phyloP scores from a whole-genome alignment of 2,888 invertebrate genomes.

The Polylopha cassiicola region DNA sequence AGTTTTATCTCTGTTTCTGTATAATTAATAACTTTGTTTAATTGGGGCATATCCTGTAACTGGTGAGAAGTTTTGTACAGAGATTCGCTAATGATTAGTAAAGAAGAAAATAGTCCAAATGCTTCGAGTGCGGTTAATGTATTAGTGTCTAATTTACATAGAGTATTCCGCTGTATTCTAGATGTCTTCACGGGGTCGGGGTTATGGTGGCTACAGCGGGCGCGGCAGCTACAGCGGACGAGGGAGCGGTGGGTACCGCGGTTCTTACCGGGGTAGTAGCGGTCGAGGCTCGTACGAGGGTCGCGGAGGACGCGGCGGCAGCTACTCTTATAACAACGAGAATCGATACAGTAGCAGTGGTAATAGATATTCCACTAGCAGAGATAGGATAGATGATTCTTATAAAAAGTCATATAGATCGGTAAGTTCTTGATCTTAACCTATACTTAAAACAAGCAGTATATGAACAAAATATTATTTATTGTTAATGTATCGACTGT shows the following conservation, averaged over 20 bases:
- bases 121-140: no score
- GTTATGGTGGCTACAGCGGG: conserved; percentile 52
- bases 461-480: no score
- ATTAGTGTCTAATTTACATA: no score
- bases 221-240: conserved; percentile 55
- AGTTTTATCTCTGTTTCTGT: no score
- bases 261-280: conserved; percentile 59
- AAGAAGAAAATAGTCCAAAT: no score
- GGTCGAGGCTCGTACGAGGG: conserved; percentile 60
- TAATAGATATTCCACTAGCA: conserved; percentile 54
- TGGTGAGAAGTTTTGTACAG: no score
- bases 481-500: no score
- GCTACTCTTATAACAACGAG: conserved; percentile 59
- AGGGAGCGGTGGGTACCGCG: conserved; percentile 51
- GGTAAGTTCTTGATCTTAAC: conserved; percentile 57
- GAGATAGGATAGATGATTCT: conserved; percentile 66
- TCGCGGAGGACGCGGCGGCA: conserved; percentile 63
- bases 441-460: no score
- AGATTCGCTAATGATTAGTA: no score
- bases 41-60: no score
- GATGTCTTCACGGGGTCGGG: conserved; percentile 72
- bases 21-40: no score
- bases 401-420: conserved; percentile 71
- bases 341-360: conserved; percentile 60
- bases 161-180: conserved; percentile 24